Evolutionary conservation across 2,113 vertebrate species (phyloP).

Genomic region (Neotoma lepida): DNA sequence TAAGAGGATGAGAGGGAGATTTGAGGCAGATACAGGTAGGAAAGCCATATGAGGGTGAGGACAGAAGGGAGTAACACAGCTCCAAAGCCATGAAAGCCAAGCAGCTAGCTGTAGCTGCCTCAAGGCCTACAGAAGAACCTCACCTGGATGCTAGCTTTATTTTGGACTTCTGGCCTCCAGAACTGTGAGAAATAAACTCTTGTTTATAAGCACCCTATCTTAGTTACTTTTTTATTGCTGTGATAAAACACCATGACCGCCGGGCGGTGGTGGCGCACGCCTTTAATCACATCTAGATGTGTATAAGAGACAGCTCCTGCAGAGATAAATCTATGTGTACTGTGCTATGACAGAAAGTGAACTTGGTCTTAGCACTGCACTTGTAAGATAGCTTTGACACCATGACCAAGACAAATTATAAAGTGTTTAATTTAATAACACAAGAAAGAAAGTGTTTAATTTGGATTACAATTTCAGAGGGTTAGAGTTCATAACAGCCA

Average conservation of each 20-base stretch:
- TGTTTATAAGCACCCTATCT: not conserved
- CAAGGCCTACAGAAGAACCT: not conserved
- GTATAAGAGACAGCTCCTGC: no score
- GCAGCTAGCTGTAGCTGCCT: not conserved
- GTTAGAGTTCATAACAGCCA: not conserved
- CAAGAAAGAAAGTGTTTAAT: not conserved
- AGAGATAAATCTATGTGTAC: not conserved
- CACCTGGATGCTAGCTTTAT: rapidly evolving
- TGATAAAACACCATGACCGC: not conserved
- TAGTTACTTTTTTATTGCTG: not conserved
- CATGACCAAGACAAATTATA: not conserved
- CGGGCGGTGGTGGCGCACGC: no score
- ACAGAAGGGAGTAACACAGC: rapidly evolving
- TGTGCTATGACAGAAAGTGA: not conserved
- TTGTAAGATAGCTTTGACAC: not conserved
- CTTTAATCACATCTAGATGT: no score
- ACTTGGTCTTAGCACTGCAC: not conserved
- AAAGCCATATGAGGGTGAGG: not conserved
- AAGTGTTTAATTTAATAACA: not conserved
- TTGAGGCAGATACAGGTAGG: not conserved
- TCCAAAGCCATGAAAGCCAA: not conserved
- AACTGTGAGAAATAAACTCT: not conserved
- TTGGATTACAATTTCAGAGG: not conserved
- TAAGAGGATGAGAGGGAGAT: not conserved
- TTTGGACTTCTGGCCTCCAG: not conserved